Base-by-base conservation (phyloP, 2,888 invertebrate genomes). In the Muschampia plurimacula region DNA sequence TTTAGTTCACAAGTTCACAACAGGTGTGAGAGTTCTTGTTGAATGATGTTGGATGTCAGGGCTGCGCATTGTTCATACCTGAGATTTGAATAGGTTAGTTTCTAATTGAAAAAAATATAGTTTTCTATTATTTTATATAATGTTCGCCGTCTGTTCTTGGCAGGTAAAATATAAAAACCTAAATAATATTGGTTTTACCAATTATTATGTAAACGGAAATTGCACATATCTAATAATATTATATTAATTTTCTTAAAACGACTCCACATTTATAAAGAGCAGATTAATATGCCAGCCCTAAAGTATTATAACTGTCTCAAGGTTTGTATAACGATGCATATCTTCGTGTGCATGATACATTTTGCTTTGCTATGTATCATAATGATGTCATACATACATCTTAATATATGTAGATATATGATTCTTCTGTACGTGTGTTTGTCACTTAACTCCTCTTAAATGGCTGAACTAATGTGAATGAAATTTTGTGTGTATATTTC, bases 1-100 rank as follows among this genome's bases (percentile, higher is more conserved):
- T 72, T 67, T 72, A 72, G 67, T 67, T 52, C 62, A 41, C 71
- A 52, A 66, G 66, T 66, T 71, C 60, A 62, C 66, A 72, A 67
- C 71, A 72, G 71, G 71, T 72, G 71, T 57, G 12, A 32, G 15
- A 62, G 60, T 70, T 44, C 13, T 15, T 39, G 57, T 36, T 52
- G 71, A 67, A 62, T 32, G 66, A 72, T 67, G 22, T 52, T 66
- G 59, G 4, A 46, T 55, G 41, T 4, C 52, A 71, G 71, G 66
- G 71, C 36, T 71, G 66, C 36, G 36, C 0, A 36, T 36, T 5
- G n/a, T 22, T 28, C n/a, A 28, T 36, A 32, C 59, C 15, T 67
- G 22, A 22, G 15, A 60, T 60, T 9, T 60, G 60, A 36, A 39
- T 13, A 12, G 12, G 13, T 41, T 41, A 10, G 41, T 41, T 8